Evolutionary conservation across 2,797 vertebrate species (phyloP).

Genomic region (Trachurus trachurus): DNA sequence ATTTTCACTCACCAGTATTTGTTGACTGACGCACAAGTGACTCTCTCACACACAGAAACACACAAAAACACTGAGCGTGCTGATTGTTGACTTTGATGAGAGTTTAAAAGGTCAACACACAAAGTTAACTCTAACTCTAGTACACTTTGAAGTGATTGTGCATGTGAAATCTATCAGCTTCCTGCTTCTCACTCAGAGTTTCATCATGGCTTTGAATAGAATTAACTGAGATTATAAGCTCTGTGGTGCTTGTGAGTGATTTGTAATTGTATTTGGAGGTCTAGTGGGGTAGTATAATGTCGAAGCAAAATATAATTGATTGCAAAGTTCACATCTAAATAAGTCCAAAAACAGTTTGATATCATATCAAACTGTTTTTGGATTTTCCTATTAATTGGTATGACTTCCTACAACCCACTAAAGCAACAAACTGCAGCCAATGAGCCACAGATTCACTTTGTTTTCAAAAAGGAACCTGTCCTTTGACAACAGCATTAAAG

Average conservation of each 20-base stretch:
- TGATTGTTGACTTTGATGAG: no score
- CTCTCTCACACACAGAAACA: not conserved
- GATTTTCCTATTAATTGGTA: not conserved
- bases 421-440: not conserved
- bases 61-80: not conserved
- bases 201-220: no score
- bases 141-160: no score
- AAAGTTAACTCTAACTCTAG: no score
- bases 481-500: not conserved
- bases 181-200: no score
- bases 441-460: not conserved
- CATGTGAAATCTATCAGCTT: no score
- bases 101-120: no score
- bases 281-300: not conserved
- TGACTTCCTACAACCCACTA: not conserved
- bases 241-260: not conserved
- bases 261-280: slow-evolving; percentile 2
- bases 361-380: no score
- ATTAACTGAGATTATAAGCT: not conserved
- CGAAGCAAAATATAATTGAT: not conserved
- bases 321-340: not conserved
- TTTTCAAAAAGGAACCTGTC: not conserved
- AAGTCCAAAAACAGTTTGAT: no score
- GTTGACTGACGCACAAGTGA: slow-evolving; percentile 18
- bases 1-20: slow-evolving; percentile 20